Percentiles rank a stretch among this genome's conserved stretches.
These are phyloP conservation scores for Limnephilus rhombicus DNA, from an alignment of 2,888 invertebrate species.

Conservation along the genomic window DNA sequence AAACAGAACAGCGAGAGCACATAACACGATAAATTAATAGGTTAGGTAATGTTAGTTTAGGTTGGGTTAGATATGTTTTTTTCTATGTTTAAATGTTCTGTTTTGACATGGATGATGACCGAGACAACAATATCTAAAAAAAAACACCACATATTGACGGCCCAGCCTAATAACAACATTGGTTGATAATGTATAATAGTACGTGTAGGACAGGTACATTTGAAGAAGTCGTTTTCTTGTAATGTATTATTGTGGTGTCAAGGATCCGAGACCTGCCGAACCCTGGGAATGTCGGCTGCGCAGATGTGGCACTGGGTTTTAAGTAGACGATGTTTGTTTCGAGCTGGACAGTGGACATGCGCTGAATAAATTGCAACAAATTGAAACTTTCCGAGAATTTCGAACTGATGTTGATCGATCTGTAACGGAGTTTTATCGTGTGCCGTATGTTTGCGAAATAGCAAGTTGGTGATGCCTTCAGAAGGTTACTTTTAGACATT, in stretches of 20 bases:
- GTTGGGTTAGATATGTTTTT: neutral
- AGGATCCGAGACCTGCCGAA: neutral
- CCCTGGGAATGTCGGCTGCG: neutral
- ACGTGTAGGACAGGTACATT: neutral
- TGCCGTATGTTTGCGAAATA: neutral
- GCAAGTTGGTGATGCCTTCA: neutral
- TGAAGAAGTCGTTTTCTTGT: neutral
- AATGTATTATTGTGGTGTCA: neutral
- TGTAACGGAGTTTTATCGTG: neutral
- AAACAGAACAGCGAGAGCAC: too few species aligned
- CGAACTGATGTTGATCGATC: neutral
- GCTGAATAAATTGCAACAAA: neutral
- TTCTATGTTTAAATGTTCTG: too few species aligned
- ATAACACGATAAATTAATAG: too few species aligned
- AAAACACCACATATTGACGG: neutral
- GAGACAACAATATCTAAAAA: too few species aligned
- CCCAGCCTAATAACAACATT: neutral
- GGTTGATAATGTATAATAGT: neutral
- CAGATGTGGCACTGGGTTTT: slow-evolving; percentile 9
- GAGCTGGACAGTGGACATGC: neutral
- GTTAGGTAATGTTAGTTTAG: neutral
- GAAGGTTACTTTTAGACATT: neutral
- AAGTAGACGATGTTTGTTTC: slow-evolving; percentile 28
- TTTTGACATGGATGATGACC: too few species aligned
- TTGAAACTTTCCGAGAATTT: neutral